Conservation (phyloP, 2,888 invertebrate species). For the Drosophila formosana region DNA sequence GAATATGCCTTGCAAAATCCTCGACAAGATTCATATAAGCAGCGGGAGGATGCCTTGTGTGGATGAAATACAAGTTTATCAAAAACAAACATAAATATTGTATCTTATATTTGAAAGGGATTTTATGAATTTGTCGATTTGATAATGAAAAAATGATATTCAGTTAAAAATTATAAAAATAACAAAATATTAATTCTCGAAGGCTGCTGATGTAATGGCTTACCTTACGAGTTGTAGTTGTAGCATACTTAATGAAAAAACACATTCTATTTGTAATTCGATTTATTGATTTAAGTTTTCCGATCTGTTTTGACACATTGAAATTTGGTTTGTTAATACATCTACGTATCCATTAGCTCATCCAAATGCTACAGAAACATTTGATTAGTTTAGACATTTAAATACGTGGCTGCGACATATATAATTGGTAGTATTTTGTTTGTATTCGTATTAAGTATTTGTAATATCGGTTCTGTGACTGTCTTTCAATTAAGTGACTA, state of each 20-base stretch:
- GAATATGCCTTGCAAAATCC: no score
- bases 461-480: conserved; percentile 36
- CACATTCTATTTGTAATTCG: conserved; percentile 29
- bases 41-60: no score
- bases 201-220: no score
- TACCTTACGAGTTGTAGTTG: no score
- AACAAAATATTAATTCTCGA: no score
- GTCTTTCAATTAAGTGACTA: conserved; percentile 44
- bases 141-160: no score
- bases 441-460: conserved; percentile 17
- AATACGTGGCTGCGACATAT: conserved; percentile 43
- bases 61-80: no score
- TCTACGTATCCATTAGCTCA: conserved; percentile 19
- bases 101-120: no score
- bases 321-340: conserved; percentile 65
- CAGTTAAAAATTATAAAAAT: no score
- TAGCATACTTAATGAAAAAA: neutral
- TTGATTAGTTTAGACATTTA: conserved; percentile 68
- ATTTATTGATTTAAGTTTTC: conserved; percentile 67
- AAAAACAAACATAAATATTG: no score
- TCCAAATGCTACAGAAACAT: conserved; percentile 59
- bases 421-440: conserved; percentile 25
- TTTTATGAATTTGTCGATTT: no score
- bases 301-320: conserved; percentile 74
- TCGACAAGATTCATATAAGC: no score